Evolutionary conservation across 2,888 invertebrate species (phyloP).

Genomic region (Omphaloscelis lunosa): DNA sequence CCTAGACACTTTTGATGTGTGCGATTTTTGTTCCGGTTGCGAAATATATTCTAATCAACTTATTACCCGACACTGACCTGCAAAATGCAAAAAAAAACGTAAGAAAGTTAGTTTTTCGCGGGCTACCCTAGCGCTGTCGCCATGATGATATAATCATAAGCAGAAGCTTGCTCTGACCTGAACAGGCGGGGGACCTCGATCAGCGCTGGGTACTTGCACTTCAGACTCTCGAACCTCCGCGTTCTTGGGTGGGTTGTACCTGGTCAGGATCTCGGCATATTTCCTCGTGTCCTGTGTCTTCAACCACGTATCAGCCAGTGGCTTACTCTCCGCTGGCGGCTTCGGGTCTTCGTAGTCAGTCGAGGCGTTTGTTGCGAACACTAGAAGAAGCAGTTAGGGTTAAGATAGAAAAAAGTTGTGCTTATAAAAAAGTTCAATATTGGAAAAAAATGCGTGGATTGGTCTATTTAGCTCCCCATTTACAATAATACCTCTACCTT

Average conservation of each 20-base stretch:
- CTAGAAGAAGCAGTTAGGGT: conserved; percentile 49
- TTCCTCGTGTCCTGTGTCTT: conserved; percentile 74
- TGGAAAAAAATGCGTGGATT: not conserved
- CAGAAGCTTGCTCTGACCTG: conserved; percentile 4
- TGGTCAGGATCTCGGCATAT: conserved; percentile 77
- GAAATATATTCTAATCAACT: not conserved
- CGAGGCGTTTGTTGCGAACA: conserved; percentile 64
- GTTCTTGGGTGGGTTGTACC: conserved; percentile 62
- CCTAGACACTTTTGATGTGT: too few relatives aligned
- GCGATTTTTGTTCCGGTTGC: too few relatives aligned
- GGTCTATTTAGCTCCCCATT: not conserved
- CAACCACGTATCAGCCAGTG: conserved; percentile 74
- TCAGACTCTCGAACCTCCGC: not conserved
- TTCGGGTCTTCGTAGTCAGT: conserved; percentile 68
- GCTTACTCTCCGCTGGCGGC: conserved; percentile 47
- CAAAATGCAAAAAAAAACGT: not conserved
- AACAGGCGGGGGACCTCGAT: not conserved
- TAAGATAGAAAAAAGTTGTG: not conserved
- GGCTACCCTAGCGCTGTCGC: not conserved
- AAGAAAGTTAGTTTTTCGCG: not conserved
- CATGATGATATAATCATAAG: not conserved
- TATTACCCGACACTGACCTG: not conserved
- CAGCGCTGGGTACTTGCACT: too few relatives aligned
- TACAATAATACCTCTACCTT: not conserved
- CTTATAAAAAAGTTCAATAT: too few relatives aligned